Percentiles rank a stretch among this genome's conserved stretches.
phyloP scores from a whole-genome alignment of 2,888 invertebrate species.

The Dicranocentrus wangi region DNA sequence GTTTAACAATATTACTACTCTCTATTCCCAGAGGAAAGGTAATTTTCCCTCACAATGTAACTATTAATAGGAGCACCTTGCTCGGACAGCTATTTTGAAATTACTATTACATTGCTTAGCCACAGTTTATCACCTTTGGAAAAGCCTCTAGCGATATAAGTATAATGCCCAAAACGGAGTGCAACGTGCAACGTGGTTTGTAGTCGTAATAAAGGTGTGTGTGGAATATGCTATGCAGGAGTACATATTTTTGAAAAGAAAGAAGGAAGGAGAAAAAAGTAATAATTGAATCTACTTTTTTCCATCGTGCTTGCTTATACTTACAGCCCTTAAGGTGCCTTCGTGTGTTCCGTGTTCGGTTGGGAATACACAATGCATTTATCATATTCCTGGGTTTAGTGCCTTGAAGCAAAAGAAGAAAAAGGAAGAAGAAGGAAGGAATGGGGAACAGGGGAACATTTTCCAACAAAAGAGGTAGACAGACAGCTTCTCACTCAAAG shows the following conservation, averaged over 20 bases:
- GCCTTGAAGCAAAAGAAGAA: background rate
- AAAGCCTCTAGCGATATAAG: constrained; percentile 37
- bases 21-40: no score
- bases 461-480: constrained; percentile 30
- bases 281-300: constrained; percentile 1
- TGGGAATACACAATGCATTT: no score
- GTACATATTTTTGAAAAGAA: background rate
- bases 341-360: background rate
- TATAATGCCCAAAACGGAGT: background rate
- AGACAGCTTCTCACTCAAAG: constrained; percentile 43
- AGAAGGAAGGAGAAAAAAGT: constrained; percentile 1
- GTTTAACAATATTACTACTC: no score
- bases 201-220: no score
- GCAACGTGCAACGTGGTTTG: no score
- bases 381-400: background rate
- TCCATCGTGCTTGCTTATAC: background rate
- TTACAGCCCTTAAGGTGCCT: background rate
- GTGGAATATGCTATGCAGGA: background rate
- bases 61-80: background rate
- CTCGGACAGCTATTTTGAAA: constrained; percentile 27
- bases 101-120: constrained; percentile 16
- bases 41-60: no score
- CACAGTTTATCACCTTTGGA: constrained; percentile 55
- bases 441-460: background rate
- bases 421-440: background rate